Percentiles rank a stretch among this genome's conserved stretches.
Evolutionary conservation across 2,113 vertebrate genomes (phyloP).

Genomic region (Thalassarche chlororhynchos): DNA sequence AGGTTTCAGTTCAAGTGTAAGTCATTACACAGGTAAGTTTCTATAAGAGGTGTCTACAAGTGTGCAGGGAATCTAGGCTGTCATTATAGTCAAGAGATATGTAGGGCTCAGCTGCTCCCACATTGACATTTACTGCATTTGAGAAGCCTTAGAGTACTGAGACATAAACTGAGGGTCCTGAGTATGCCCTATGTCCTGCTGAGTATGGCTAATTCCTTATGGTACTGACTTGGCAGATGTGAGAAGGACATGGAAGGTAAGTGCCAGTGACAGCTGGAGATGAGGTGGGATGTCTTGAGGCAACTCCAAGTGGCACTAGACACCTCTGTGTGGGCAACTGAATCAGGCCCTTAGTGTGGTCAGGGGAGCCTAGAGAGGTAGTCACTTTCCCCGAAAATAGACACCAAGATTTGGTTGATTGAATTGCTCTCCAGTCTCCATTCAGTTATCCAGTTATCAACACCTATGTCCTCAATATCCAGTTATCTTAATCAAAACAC

Average conservation of each 20-base stretch:
- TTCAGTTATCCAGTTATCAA: neutral
- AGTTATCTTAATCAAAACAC: neutral
- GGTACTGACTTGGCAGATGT: neutral
- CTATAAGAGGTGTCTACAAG: neutral
- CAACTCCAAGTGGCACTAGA: neutral
- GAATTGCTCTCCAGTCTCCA: accelerated
- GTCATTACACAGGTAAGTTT: neutral
- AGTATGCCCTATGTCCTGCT: neutral
- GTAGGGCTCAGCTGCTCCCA: neutral
- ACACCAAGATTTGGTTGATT: neutral
- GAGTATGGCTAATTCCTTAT: neutral
- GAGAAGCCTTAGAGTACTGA: neutral
- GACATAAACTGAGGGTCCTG: neutral
- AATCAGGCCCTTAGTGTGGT: neutral
- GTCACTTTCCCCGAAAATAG: neutral
- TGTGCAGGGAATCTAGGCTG: neutral
- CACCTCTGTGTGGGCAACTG: neutral
- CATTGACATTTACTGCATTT: neutral
- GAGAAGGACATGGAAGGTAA: neutral
- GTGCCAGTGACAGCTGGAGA: neutral
- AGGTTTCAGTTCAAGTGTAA: neutral
- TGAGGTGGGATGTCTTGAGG: neutral
- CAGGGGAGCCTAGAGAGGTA: neutral
- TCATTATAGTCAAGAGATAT: neutral
- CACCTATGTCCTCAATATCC: neutral